Evolutionary conservation across 2,797 vertebrate genomes (phyloP).

Genomic region (Macropus fuliginosus): DNA sequence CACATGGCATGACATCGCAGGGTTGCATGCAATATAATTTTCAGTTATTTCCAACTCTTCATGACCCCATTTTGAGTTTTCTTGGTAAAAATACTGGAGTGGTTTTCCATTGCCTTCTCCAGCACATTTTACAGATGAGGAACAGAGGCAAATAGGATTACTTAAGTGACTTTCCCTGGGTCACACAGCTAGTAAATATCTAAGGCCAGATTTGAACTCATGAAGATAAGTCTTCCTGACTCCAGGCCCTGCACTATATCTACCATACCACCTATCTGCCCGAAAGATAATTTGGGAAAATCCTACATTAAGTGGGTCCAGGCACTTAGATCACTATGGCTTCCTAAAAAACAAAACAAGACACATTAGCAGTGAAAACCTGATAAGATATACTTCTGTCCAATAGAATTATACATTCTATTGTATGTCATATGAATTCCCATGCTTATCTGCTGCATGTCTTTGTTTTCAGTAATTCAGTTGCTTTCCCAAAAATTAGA

Average conservation of each 20-base stretch:
- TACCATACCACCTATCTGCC: not conserved
- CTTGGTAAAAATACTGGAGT: not conserved
- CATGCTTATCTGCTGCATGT: not conserved
- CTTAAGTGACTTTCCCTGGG: not conserved
- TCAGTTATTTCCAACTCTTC: not conserved
- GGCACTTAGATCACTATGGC: not conserved
- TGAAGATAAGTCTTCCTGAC: not conserved
- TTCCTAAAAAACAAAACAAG: not conserved
- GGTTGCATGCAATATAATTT: not conserved
- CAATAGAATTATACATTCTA: not conserved
- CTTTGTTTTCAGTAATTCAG: constrained; percentile 44
- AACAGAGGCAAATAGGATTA: not conserved
- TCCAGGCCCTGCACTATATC: not conserved
- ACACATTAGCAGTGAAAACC: not conserved
- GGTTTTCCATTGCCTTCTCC: not conserved
- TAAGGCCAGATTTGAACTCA: not conserved
- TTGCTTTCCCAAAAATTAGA: not conserved
- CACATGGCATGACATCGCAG: not conserved
- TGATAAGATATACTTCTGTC: not conserved
- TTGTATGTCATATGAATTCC: constrained; percentile 37
- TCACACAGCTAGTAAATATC: not conserved
- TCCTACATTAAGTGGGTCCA: not conserved
- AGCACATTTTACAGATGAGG: not conserved
- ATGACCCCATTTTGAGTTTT: not conserved
- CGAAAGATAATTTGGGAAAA: not conserved